Base-by-base conservation (phyloP, 2,888 invertebrate genomes). In the Drosophila helvetica region DNA sequence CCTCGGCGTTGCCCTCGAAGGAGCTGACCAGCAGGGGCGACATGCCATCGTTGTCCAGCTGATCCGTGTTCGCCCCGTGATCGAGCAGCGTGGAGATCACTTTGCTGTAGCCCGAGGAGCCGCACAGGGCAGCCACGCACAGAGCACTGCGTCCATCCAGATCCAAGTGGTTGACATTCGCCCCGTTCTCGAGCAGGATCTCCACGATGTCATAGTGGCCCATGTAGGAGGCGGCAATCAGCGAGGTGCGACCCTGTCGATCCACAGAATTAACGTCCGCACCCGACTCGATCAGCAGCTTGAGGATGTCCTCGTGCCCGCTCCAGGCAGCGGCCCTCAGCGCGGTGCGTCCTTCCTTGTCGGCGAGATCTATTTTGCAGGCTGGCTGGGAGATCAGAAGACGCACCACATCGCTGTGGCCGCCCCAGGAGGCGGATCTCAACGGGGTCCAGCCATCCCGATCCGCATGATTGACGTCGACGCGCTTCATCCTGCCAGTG, bases 141-240 rank as follows among this genome's bases (percentile, higher is more conserved):
- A 98, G 92, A 0, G 98, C 98, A 18, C 97, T 98, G 77, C 97
- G 94, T 46, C 97, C 97, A 89, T 97, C 97, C 65, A 96, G 95
- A 86, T 98, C 98, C 0, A 96, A 95, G 85, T 97, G 97, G 91
- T 98, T 96, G 22, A 97, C 95, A 85, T 95, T 93, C 0, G 97
- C 98, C 1, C 96, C 96, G 68, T 95, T 95, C 80, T 96, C 96
- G 10, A 98, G 92, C 47, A 98, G 92, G 75, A 96, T 95, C 71
- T 96, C 95, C 27, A 98, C 97, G 72, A 98, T 97, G 87, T 97
- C 96, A n/a, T 96, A 95, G 92, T 98, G 98, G 0, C 98, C 97
- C 98, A 98, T 98, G 92, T 98, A 98, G 0, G 98, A 98, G 18
- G 98, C 98, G 0, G 98, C 98, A 75, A 98, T 96, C 48, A 98